phyloP scores from a whole-genome alignment of 2,797 vertebrate genomes.

The Buphagus erythrorhynchus region DNA sequence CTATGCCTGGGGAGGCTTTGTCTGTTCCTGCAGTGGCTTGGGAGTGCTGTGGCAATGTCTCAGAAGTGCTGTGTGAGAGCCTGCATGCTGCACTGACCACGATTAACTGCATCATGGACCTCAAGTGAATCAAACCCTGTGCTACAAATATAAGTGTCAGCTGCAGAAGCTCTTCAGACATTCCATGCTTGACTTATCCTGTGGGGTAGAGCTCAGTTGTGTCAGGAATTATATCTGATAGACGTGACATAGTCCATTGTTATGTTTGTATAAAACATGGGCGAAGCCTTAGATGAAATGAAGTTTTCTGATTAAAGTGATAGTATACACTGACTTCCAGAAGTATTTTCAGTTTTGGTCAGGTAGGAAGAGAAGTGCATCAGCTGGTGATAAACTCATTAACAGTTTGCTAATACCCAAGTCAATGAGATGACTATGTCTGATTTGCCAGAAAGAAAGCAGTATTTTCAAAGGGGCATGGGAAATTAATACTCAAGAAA shows the following conservation, averaged over 20 bases:
- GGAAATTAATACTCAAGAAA: background rate
- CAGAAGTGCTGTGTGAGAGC: background rate
- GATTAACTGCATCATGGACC: background rate
- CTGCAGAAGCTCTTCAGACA: background rate
- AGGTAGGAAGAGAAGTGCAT: background rate
- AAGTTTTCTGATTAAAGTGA: background rate
- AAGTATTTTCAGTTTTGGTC: background rate
- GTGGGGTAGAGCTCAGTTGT: background rate
- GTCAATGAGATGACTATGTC: background rate
- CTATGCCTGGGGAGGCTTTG: accelerated
- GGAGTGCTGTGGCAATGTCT: background rate
- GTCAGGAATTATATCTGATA: background rate
- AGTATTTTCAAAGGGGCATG: background rate
- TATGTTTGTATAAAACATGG: background rate
- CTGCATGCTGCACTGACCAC: background rate
- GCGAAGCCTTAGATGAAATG: background rate
- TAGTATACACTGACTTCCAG: background rate
- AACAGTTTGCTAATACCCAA: background rate
- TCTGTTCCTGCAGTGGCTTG: background rate
- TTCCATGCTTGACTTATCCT: background rate
- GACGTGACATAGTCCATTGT: background rate
- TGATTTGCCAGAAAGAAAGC: background rate
- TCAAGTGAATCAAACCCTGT: background rate
- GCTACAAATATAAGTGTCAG: background rate
- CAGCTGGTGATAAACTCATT: background rate